These are phyloP conservation scores for Paradoxurus hermaphroditus DNA, from an alignment of 2,113 vertebrate genomes.

Conservation along the genomic window DNA sequence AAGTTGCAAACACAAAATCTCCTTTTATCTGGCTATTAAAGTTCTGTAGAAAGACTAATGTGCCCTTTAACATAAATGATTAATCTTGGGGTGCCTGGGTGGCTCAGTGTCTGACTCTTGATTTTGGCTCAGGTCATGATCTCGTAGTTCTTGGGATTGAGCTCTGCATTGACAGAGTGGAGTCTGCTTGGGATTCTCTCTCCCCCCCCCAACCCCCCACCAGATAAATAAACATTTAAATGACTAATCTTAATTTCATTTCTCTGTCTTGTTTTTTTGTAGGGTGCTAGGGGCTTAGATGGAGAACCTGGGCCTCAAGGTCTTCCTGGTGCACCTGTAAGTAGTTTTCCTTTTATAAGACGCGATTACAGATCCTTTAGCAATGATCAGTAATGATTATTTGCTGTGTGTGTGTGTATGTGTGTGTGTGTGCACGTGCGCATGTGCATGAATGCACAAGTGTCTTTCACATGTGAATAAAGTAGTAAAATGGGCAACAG, in stretches of 20 bases:
- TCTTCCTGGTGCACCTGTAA: conserved; percentile 91
- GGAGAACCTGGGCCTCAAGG: conserved; percentile 93
- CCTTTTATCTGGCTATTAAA: neutral
- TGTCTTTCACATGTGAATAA: neutral
- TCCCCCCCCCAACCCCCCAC: too few species aligned
- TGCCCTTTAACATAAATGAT: neutral
- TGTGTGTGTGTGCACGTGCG: too few species aligned
- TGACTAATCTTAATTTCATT: neutral
- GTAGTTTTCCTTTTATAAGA: conserved; percentile 67
- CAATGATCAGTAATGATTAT: neutral
- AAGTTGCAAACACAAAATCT: neutral
- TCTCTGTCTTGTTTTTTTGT: conserved; percentile 36
- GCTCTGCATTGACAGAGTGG: too few species aligned
- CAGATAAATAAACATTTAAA: too few species aligned
- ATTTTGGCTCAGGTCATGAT: too few species aligned
- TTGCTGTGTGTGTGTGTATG: neutral
- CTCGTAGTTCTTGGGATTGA: too few species aligned
- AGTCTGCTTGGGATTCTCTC: too few species aligned
- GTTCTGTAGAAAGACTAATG: neutral
- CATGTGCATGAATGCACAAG: too few species aligned
- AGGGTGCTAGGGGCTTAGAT: conserved; percentile 94
- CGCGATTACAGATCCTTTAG: neutral
- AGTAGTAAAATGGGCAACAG: neutral
- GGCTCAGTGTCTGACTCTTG: too few species aligned
- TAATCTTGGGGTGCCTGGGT: too few species aligned